These are phyloP conservation scores for Maccullochella peelii DNA, from an alignment of 2,113 vertebrate genomes.

Conservation along the genomic window DNA sequence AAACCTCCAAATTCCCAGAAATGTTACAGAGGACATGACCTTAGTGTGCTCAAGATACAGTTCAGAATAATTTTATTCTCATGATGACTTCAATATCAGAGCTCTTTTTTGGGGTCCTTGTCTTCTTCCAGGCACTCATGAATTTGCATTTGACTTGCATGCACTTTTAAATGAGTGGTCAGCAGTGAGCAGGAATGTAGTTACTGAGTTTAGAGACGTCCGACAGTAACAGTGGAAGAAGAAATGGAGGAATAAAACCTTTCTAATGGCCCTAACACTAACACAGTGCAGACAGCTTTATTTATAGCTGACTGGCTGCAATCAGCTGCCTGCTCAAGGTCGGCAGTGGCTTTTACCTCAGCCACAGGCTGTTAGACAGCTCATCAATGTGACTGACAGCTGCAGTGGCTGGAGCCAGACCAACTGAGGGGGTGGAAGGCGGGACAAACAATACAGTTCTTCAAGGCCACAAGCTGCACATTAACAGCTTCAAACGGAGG, in stretches of 20 bases:
- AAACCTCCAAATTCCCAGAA: neutral
- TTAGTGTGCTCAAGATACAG: too few species aligned
- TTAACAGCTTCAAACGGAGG: neutral
- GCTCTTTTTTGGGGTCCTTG: neutral
- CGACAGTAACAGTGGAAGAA: neutral
- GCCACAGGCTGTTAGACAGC: constrained; percentile 32
- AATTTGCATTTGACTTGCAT: too few species aligned
- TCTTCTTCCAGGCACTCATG: too few species aligned
- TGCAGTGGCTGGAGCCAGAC: constrained; percentile 1
- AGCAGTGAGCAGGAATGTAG: neutral
- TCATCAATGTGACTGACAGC: constrained; percentile 51
- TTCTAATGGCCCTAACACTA: constrained; percentile 2
- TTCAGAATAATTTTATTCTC: neutral
- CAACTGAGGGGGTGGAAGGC: constrained; percentile 17
- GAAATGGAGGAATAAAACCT: constrained; percentile 6
- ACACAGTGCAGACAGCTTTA: constrained; percentile 23
- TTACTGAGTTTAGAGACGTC: neutral
- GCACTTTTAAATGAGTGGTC: neutral
- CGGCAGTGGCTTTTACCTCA: constrained; percentile 30
- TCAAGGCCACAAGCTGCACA: neutral
- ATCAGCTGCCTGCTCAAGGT: constrained; percentile 37
- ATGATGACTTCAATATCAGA: neutral
- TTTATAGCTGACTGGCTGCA: constrained; percentile 40
- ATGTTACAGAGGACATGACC: too few species aligned
- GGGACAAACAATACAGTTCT: neutral